These are phyloP conservation scores for Tamias sibiricus DNA, from an alignment of 2,113 vertebrate genomes.

Conservation along the genomic window DNA sequence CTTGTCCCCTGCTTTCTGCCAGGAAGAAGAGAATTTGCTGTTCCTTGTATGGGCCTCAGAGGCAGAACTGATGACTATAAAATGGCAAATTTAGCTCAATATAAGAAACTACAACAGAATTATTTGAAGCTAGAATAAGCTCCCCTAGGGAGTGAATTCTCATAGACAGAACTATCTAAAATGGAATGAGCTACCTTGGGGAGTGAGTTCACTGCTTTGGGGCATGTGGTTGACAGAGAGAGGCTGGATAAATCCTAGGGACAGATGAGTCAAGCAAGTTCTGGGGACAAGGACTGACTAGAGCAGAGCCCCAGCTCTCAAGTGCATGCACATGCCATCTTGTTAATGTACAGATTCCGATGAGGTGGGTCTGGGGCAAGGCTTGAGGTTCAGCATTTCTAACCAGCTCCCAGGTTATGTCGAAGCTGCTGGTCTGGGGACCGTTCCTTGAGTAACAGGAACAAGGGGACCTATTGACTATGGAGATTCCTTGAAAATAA, in stretches of 20 bases:
- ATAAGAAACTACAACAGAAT: neutral
- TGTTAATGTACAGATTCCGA: neutral
- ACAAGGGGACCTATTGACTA: neutral
- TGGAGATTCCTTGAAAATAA: neutral
- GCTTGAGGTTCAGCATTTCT: neutral
- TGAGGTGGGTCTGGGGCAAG: neutral
- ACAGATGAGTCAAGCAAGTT: neutral
- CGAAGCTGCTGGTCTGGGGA: neutral
- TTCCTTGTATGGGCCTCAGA: neutral
- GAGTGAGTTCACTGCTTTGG: neutral
- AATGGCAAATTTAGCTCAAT: conserved; percentile 5
- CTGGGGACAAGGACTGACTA: neutral
- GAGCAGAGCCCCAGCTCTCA: neutral
- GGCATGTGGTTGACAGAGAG: neutral
- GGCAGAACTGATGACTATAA: neutral
- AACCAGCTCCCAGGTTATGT: neutral
- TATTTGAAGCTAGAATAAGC: neutral
- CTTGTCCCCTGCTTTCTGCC: neutral
- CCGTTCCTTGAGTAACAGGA: neutral
- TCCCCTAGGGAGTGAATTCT: neutral
- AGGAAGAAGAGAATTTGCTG: neutral
- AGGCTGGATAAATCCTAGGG: neutral
- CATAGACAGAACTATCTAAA: neutral
- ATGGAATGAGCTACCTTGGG: neutral
- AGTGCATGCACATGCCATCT: neutral